A percentile compares a stretch with the other conserved stretches of the same genome.
Evolutionary conservation across 1,140 invertebrate species (phyloP).

Genomic region (Drosophila navojoa): DNA sequence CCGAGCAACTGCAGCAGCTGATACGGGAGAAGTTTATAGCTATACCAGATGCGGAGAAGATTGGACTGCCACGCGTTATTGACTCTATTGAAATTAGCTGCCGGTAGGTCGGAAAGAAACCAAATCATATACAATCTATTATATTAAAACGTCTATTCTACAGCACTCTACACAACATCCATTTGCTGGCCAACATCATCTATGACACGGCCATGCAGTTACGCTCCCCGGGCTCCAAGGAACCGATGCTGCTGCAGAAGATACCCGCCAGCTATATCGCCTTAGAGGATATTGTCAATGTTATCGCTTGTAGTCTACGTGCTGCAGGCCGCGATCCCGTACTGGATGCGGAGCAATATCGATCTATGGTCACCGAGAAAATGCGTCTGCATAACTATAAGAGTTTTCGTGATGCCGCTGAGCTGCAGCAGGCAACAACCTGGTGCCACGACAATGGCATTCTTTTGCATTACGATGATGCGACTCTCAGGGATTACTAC

Average conservation of each 20-base stretch:
- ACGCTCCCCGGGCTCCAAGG: conserved; percentile 94
- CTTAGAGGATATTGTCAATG: conserved; percentile 94
- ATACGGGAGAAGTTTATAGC: conserved; percentile 96
- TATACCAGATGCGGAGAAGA: conserved; percentile 97
- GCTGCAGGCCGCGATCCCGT: conserved; percentile 92
- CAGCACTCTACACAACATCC: conserved; percentile 95
- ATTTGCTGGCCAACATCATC: conserved; percentile 95
- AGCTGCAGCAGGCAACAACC: conserved; percentile 96
- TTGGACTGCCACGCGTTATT: conserved; percentile 95
- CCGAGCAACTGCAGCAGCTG: conserved; percentile 94
- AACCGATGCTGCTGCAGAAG: conserved; percentile 95
- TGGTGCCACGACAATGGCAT: conserved; percentile 99
- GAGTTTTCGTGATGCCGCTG: conserved; percentile 90
- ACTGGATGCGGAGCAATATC: conserved; percentile 93
- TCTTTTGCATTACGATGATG: conserved; percentile 98
- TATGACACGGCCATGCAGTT: conserved; percentile 97
- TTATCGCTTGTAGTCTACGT: conserved; percentile 90
- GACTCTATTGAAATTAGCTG: conserved; percentile 95
- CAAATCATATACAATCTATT: not conserved
- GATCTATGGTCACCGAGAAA: conserved; percentile 88
- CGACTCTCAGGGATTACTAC: conserved; percentile 94
- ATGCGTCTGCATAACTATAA: conserved; percentile 86
- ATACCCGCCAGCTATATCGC: conserved; percentile 98
- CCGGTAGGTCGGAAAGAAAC: conserved; percentile 46
- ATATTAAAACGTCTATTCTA: not conserved